Percentiles rank a stretch among this genome's conserved stretches.
Conservation (phyloP, 2,888 invertebrate species). For the Hemistola chrysoprasaria region DNA sequence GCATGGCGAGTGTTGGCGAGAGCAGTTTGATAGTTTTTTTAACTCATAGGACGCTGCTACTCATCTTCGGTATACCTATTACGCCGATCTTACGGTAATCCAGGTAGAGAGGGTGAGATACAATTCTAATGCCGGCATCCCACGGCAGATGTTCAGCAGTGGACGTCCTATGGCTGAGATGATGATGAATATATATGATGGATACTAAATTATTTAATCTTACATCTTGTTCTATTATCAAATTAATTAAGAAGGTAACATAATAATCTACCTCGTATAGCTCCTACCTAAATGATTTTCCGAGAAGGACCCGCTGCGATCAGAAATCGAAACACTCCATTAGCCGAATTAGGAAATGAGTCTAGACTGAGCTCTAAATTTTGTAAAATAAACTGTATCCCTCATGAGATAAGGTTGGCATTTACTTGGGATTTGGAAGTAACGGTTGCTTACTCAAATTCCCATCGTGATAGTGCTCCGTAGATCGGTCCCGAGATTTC, state of each 20-base stretch:
- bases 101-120: too few species aligned
- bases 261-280: not conserved
- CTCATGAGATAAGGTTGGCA: slow-evolving; percentile 15
- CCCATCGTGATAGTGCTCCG: slow-evolving; percentile 33
- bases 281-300: not conserved
- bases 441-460: slow-evolving; percentile 33
- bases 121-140: too few species aligned
- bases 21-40: too few species aligned
- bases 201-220: too few species aligned
- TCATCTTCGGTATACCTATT: too few species aligned
- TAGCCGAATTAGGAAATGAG: slow-evolving; percentile 28
- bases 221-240: slow-evolving; percentile 4
- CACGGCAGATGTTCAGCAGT: too few species aligned
- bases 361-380: slow-evolving; percentile 15
- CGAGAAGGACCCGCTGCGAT: slow-evolving; percentile 12
- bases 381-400: slow-evolving; percentile 9
- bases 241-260: slow-evolving; percentile 1
- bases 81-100: too few species aligned
- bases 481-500: slow-evolving; percentile 43
- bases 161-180: too few species aligned
- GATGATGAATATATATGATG: too few species aligned
- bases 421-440: slow-evolving; percentile 16
- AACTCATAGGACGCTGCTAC: too few species aligned
- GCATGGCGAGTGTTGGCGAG: too few species aligned
- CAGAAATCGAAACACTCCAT: slow-evolving; percentile 30